phyloP scores from a whole-genome alignment of 2,888 invertebrate species.

The Bimastos eiseni region DNA sequence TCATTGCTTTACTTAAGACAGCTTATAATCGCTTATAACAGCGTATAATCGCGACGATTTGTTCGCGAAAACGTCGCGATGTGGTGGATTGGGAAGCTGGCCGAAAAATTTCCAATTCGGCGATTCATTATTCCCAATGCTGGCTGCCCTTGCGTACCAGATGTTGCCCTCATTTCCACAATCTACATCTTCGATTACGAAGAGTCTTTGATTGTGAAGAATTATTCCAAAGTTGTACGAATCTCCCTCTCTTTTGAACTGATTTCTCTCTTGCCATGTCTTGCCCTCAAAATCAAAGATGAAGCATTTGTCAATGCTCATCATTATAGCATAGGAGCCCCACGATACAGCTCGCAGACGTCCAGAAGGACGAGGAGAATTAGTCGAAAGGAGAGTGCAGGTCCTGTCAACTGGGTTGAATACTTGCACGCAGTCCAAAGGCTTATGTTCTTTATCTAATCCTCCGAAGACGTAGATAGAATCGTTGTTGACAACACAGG shows the following conservation, averaged over 20 bases:
- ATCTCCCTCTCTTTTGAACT: neutral
- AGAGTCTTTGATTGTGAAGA: neutral
- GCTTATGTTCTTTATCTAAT: neutral
- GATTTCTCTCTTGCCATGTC: neutral
- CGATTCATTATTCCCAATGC: neutral
- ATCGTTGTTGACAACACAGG: neutral
- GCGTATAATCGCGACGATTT: too few species aligned
- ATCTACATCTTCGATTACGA: neutral
- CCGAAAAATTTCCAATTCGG: neutral
- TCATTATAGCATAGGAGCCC: neutral
- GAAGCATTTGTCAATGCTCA: neutral
- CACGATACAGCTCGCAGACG: neutral
- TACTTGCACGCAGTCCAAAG: neutral
- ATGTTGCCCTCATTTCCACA: neutral
- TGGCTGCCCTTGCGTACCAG: neutral
- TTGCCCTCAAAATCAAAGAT: neutral
- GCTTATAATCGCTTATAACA: neutral
- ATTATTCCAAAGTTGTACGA: neutral
- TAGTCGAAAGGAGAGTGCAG: neutral
- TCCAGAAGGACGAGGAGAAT: neutral
- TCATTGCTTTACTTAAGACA: neutral
- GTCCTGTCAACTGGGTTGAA: neutral
- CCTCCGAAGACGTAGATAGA: conserved; percentile 1
- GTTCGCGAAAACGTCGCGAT: too few species aligned
- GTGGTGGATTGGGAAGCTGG: neutral